phyloP scores from a whole-genome alignment of 1,140 invertebrate genomes.

The Diploscapter pachys region DNA sequence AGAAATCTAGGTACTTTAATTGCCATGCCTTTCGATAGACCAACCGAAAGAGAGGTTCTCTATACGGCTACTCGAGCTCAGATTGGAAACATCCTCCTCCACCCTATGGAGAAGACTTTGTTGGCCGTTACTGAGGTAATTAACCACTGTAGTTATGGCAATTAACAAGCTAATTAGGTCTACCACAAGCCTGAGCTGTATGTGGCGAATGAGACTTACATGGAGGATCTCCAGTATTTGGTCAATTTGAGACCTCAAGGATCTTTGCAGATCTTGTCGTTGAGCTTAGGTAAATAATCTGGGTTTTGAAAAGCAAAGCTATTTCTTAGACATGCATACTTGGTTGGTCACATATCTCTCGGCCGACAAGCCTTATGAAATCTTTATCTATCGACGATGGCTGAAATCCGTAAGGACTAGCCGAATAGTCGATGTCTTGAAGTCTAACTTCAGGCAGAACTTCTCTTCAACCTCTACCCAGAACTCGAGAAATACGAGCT shows the following conservation, averaged over 20 bases:
- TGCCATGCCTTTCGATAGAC: slow-evolving; percentile 51
- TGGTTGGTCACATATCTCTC: slow-evolving; percentile 56
- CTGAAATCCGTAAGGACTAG: not conserved
- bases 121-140: slow-evolving; percentile 47
- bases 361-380: slow-evolving; percentile 56
- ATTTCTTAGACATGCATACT: slow-evolving; percentile 50
- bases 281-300: slow-evolving; percentile 36
- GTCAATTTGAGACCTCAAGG: slow-evolving; percentile 52
- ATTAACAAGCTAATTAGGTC: slow-evolving; percentile 18
- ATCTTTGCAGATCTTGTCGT: slow-evolving; percentile 46
- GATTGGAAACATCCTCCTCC: slow-evolving; percentile 52
- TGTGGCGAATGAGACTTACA: slow-evolving; percentile 53
- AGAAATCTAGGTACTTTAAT: slow-evolving; percentile 40
- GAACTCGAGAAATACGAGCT: slow-evolving; percentile 41
- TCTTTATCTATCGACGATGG: slow-evolving; percentile 26
- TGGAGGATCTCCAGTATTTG: slow-evolving; percentile 57
- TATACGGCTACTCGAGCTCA: slow-evolving; percentile 50
- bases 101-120: slow-evolving; percentile 53
- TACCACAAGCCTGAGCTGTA: slow-evolving; percentile 58
- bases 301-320: not conserved
- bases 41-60: slow-evolving; percentile 53
- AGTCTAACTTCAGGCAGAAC: slow-evolving; percentile 38
- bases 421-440: no score
- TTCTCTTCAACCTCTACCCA: slow-evolving; percentile 42
- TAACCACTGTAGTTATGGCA: not conserved